Conservation (phyloP, 2,888 invertebrate genomes). For the Synergus laeviventris region DNA sequence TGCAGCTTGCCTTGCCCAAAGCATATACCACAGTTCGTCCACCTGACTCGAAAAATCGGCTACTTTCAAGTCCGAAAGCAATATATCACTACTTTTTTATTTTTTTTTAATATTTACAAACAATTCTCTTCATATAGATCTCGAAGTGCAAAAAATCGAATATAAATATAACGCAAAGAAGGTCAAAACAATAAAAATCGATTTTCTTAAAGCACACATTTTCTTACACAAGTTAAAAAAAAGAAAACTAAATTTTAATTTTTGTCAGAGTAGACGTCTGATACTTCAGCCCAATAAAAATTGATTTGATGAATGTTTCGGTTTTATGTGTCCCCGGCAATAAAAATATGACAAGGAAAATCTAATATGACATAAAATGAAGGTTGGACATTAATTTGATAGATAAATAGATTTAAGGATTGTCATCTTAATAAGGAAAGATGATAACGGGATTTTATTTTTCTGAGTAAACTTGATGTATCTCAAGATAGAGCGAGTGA, state of each 20-base stretch:
- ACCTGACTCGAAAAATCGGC: conserved; percentile 53
- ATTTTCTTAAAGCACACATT: no score
- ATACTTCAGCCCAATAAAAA: no score
- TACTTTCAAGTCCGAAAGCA: background rate
- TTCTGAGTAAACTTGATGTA: background rate
- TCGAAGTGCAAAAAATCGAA: no score
- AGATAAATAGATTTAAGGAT: background rate
- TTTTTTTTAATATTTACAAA: no score
- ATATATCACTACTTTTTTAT: background rate
- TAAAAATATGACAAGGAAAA: background rate
- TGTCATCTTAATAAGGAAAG: background rate
- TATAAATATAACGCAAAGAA: no score
- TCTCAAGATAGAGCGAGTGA: background rate
- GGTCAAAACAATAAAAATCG: no score
- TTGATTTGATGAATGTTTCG: no score
- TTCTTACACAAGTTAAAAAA: no score
- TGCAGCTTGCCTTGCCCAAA: conserved; percentile 63
- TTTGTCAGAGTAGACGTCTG: no score
- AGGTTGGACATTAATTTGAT: background rate
- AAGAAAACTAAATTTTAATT: no score
- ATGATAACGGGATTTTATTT: background rate
- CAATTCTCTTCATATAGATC: no score
- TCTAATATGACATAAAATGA: background rate
- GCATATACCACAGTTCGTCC: conserved; percentile 54
- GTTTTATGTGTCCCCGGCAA: background rate